Conservation (phyloP, 1,140 invertebrate genomes). For the Drosophila neocordata region DNA sequence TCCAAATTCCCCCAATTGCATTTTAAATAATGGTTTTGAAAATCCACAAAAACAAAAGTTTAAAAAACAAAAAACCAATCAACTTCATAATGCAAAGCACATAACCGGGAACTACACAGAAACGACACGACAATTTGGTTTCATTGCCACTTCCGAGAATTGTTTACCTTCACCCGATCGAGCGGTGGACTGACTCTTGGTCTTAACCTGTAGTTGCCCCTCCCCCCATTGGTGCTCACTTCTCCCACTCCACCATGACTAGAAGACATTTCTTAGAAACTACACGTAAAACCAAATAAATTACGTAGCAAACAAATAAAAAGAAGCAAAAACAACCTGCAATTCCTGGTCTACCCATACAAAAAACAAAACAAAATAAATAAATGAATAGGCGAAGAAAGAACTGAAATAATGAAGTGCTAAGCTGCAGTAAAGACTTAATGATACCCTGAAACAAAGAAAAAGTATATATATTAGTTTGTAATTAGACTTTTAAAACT, state of each 20-base stretch:
- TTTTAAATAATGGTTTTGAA: background rate
- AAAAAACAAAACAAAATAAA: constrained; percentile 54
- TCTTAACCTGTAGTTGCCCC: constrained; percentile 1
- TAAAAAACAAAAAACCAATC: background rate
- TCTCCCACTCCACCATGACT: constrained; percentile 36
- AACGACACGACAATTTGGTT: constrained; percentile 40
- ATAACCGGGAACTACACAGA: constrained; percentile 65
- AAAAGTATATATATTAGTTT: too few relatives aligned
- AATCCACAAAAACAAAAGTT: constrained; percentile 3
- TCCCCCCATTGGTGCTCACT: constrained; percentile 30
- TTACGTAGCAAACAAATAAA: constrained; percentile 43
- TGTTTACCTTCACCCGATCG: constrained; percentile 50
- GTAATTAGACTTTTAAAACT: too few relatives aligned
- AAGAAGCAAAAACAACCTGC: constrained; percentile 50
- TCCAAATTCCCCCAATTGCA: background rate
- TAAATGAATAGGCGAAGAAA: constrained; percentile 57
- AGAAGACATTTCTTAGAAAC: constrained; percentile 48
- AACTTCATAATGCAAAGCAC: constrained; percentile 56
- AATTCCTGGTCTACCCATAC: constrained; percentile 35
- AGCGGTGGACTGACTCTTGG: constrained; percentile 11
- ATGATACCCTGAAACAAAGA: constrained; percentile 14
- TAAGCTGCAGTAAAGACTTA: background rate
- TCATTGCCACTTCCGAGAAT: constrained; percentile 64
- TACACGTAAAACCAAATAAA: constrained; percentile 52
- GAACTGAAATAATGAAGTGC: constrained; percentile 32